These are phyloP conservation scores for Zelleria hepariella DNA, from an alignment of 2,888 invertebrate genomes.

Conservation along the genomic window DNA sequence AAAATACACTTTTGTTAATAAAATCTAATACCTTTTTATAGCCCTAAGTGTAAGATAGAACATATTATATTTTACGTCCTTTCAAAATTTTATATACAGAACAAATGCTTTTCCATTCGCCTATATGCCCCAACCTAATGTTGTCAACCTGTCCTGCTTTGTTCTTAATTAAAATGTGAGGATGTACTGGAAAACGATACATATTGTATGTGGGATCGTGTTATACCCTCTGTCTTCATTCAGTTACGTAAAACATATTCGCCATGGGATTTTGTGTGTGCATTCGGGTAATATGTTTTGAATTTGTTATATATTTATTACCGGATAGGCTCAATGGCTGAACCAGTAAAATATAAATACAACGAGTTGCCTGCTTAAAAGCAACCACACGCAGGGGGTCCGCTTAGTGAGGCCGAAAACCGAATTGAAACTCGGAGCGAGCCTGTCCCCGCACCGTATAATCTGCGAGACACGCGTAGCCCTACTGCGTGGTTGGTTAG, in stretches of 20 bases:
- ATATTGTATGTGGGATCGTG: neutral
- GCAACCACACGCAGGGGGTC: no score
- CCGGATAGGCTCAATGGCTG: no score
- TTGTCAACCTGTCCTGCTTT: constrained; percentile 55
- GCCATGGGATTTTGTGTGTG: neutral
- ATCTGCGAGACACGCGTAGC: no score
- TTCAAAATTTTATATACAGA: neutral
- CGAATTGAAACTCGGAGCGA: no score
- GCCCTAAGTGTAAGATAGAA: neutral
- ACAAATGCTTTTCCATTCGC: neutral
- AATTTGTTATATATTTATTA: no score
- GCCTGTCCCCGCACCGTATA: no score
- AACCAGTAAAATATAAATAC: no score
- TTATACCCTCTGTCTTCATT: neutral
- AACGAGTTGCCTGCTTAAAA: no score
- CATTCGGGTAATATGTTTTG: neutral
- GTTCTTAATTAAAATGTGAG: constrained; percentile 16
- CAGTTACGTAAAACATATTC: neutral
- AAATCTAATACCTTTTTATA: neutral
- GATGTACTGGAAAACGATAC: neutral
- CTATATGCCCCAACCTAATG: constrained; percentile 13
- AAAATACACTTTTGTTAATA: constrained; percentile 21
- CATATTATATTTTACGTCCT: neutral
- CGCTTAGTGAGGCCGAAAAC: no score
- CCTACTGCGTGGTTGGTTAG: no score